Percentiles rank a stretch among this genome's conserved stretches.
Evolutionary conservation across 2,797 vertebrate species (phyloP).

Genomic region (Loris lydekkerianus): DNA sequence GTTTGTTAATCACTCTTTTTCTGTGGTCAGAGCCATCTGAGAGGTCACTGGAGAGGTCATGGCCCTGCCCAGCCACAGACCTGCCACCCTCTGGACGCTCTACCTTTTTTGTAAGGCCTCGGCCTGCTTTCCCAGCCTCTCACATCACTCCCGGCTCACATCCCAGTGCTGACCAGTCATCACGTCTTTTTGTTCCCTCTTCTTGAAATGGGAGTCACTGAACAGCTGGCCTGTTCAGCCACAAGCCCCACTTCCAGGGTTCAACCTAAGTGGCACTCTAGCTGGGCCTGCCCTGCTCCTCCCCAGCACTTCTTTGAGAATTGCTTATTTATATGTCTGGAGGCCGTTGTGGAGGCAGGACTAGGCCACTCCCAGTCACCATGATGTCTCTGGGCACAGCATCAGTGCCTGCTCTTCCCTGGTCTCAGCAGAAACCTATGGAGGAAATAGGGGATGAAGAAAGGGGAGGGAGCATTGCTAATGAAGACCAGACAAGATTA

Average conservation of each 20-base stretch:
- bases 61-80: not conserved
- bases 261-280: not conserved
- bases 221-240: not conserved
- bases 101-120: not conserved
- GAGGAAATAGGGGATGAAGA: not conserved
- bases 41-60: not conserved
- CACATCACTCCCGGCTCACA: not conserved
- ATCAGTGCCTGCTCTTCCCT: not conserved
- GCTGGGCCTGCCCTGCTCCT: not conserved
- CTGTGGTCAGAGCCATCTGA: not conserved
- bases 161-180: not conserved
- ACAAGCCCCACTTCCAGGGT: not conserved
- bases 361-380: not conserved
- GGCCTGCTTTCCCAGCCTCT: not conserved
- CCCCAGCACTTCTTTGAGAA: not conserved
- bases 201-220: not conserved
- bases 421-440: not conserved
- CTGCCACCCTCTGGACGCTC: not conserved
- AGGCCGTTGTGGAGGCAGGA: not conserved
- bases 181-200: not conserved
- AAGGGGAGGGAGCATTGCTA: not conserved
- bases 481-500: slow-evolving; percentile 67
- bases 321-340: not conserved
- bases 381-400: not conserved
- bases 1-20: not conserved